Base-by-base conservation (phyloP, 23 tunicate species). In the Diplosoma virens region DNA sequence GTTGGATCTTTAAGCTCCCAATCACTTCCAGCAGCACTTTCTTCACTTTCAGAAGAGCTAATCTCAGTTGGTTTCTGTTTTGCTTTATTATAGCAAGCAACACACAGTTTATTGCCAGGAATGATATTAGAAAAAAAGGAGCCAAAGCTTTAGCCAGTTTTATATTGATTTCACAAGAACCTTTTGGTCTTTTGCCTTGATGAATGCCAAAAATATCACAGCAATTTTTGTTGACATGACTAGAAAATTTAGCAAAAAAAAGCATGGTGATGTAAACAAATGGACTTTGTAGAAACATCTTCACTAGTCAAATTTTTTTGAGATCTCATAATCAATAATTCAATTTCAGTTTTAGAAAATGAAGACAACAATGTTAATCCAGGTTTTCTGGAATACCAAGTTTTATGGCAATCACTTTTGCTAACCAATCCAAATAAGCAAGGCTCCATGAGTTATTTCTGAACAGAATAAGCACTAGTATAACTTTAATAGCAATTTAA, bases 121-220 rank as follows among this genome's bases (percentile, higher is more conserved):
- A 61, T 61, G 35, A 29, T n/a, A 4, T 61, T 29, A 27, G 69
- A 22, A 61, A 61, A 9, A 9, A 2, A 5, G 35, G 6, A 61
- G 34, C 6, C 35, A 61, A 26, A 61, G 69, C 6, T 61, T 61
- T 61, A 61, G 35, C 69, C 4, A 61, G 69, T 27, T 61, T 22
- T 29, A 26, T 3, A 4, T 34, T 61, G 69, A 61, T 61, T 61
- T 61, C 35, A 26, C 69, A 22, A 4, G 18, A 61, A 61, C 35
- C 35, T 61, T 61, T 61, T 7, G 35, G 69, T 29, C 30, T 61
- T 61, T 61, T 61, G 35, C 69, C 69, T 61, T 61, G 17, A 29
- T 61, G 69, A 6, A 61, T 61, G 69, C 69, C 69, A 61, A 61
- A 61, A 26, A 61, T 61, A 61, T 61, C 35, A 29, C 69, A 61